Base-by-base conservation (phyloP, 2,888 invertebrate species). In the Ganaspis brasiliensis region DNA sequence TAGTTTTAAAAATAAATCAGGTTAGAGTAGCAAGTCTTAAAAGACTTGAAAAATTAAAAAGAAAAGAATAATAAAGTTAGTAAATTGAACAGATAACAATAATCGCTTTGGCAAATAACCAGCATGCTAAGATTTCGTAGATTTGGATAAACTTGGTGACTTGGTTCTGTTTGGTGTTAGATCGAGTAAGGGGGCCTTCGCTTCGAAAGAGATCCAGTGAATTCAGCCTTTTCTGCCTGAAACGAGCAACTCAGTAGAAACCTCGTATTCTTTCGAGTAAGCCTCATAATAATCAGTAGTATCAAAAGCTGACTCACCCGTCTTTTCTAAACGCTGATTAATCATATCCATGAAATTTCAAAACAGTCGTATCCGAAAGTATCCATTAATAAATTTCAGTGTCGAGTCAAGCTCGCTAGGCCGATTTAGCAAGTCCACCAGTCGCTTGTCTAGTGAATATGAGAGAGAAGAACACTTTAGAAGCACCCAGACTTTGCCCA, bases 371-470 rank as follows among this genome's bases (percentile, higher is more conserved):
- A 45, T 21, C 24, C 67, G 40, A 67, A 45, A 45, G 67, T 40
- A 67, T n/a, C n/a, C 24, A 67, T 67, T 67, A 14, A 67, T 67
- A 45, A 67, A 67, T 67, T 72, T 72, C 72, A 95, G 95, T 92
- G 94, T 94, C 83, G 94, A 94, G 89, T 94, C 94, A 89, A 94
- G 94, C 86, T 96, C 96, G 49, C 93, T 97, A 86, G 97, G 96
- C 79, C 94, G 97, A 82, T 95, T 96, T 92, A 96, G 96, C 93
- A 97, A 96, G 92, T 96, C 96, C 24, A 95, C 96, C 67, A 94
- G 96, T 89, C 94, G 96, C 79, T 92, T 96, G 85, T 92, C 92
- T 77, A 92, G 92, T 81, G 93, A 93, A 82, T 92, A 94, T 91
- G 92, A 94, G 91, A 91, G 91, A 91, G 92, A 93, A 87, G 93